Conservation (phyloP, 2,888 invertebrate genomes). For the Teleiodes luculella region DNA sequence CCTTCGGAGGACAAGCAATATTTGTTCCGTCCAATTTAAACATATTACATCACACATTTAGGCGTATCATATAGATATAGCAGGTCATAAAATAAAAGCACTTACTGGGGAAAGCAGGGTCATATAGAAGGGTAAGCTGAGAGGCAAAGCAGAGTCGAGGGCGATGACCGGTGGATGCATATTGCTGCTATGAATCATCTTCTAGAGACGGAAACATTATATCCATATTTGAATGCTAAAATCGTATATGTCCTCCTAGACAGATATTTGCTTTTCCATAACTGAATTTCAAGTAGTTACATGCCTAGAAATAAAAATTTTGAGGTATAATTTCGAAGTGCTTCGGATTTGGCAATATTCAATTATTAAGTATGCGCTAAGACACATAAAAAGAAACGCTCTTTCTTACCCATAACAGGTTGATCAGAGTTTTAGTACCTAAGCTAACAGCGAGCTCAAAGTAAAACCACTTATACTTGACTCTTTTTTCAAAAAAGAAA, state of each 20-base stretch:
- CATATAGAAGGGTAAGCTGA: conserved; percentile 34
- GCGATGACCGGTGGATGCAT: background rate
- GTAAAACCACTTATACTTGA: too few relatives aligned
- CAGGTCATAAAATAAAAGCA: conserved; percentile 57
- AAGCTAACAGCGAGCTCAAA: too few relatives aligned
- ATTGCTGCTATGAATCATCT: background rate
- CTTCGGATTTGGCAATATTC: too few relatives aligned
- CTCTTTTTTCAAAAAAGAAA: too few relatives aligned
- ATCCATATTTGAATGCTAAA: background rate
- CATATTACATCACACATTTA: conserved; percentile 53
- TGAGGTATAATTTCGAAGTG: too few relatives aligned
- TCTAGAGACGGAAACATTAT: background rate
- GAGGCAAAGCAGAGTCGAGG: background rate
- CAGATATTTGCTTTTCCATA: too few relatives aligned
- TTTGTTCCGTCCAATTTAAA: conserved; percentile 50
- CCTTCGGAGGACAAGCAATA: conserved; percentile 30
- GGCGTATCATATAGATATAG: conserved; percentile 52
- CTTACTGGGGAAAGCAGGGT: conserved; percentile 34
- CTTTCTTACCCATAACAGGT: too few relatives aligned
- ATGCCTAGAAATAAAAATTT: too few relatives aligned
- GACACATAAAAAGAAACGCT: too few relatives aligned
- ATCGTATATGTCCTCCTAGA: background rate
- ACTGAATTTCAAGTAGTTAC: too few relatives aligned
- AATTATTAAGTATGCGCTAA: too few relatives aligned
- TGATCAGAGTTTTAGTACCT: too few relatives aligned